phyloP scores from a whole-genome alignment of 2,113 vertebrate species.

The Mystacornis crossleyi region DNA sequence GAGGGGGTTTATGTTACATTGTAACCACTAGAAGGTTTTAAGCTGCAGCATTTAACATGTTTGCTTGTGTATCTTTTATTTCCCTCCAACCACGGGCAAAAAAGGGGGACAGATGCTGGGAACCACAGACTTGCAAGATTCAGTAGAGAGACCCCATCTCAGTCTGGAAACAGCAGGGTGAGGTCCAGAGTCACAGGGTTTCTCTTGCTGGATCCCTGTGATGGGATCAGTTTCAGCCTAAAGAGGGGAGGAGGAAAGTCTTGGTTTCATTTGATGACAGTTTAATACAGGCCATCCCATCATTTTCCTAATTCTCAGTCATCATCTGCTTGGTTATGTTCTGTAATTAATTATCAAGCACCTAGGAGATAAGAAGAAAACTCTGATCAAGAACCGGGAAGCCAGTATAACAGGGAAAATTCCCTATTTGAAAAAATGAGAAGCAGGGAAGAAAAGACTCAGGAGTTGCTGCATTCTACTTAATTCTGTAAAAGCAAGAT shows the following conservation, averaged over 20 bases:
- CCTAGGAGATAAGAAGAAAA: not conserved
- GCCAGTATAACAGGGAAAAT: not conserved
- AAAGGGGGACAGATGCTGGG: not conserved
- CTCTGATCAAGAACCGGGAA: not conserved
- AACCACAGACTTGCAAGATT: not conserved
- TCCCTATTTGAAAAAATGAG: not conserved
- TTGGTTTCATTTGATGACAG: not conserved
- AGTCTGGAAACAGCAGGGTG: not conserved
- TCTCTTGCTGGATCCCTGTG: not conserved
- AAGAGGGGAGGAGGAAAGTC: not conserved
- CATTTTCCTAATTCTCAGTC: not conserved
- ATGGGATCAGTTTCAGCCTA: not conserved
- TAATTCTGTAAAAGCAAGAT: not conserved
- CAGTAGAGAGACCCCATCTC: not conserved
- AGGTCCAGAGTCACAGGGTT: not conserved
- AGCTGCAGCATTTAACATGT: not conserved
- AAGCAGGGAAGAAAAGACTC: not conserved
- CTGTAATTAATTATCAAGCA: not conserved
- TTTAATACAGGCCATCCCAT: not conserved
- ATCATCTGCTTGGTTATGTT: not conserved
- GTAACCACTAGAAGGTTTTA: not conserved
- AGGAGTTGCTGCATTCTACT: not conserved
- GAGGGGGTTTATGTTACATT: not conserved
- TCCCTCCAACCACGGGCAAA: not conserved
- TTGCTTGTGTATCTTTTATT: not conserved